phyloP scores from a whole-genome alignment of 2,888 invertebrate species.

The Eupithecia subfuscata region DNA sequence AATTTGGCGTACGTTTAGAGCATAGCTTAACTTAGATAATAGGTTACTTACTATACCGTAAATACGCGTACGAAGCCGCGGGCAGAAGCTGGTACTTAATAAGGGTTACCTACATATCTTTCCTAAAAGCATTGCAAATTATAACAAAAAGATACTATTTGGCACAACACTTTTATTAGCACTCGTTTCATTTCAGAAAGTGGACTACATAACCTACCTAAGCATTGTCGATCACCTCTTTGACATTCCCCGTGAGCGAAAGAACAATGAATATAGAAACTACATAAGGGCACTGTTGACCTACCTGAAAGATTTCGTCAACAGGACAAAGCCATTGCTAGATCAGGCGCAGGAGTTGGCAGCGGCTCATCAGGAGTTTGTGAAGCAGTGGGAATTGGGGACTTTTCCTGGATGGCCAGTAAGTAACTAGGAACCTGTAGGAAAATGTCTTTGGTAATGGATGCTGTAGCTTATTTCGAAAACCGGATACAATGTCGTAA shows the following conservation, averaged over 20 bases:
- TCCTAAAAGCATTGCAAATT: no score
- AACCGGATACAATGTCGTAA: neutral
- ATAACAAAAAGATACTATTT: no score
- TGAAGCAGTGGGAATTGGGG: conserved; percentile 94
- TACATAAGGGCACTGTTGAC: conserved; percentile 93
- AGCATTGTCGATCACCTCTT: conserved; percentile 97
- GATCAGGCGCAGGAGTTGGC: conserved; percentile 92
- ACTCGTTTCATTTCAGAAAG: conserved; percentile 83
- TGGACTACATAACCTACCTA: conserved; percentile 98
- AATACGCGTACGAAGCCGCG: no score
- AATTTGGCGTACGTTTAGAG: no score
- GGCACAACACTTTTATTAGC: neutral
- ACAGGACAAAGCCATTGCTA: conserved; percentile 92
- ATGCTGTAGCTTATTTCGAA: neutral
- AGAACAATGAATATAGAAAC: conserved; percentile 93
- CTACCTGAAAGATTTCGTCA: conserved; percentile 93
- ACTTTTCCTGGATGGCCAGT: conserved; percentile 97
- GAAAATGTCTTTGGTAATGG: neutral
- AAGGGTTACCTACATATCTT: no score
- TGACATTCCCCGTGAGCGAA: conserved; percentile 96
- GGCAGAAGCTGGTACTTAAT: no score
- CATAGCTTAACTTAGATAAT: no score
- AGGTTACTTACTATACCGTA: no score
- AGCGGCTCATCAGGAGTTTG: conserved; percentile 90
- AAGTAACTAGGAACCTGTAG: conserved; percentile 50